A percentile compares a stretch with the other conserved stretches of the same genome.
Evolutionary conservation across 1,140 invertebrate genomes (phyloP).

Genomic region (Drosophila mojavensis): DNA sequence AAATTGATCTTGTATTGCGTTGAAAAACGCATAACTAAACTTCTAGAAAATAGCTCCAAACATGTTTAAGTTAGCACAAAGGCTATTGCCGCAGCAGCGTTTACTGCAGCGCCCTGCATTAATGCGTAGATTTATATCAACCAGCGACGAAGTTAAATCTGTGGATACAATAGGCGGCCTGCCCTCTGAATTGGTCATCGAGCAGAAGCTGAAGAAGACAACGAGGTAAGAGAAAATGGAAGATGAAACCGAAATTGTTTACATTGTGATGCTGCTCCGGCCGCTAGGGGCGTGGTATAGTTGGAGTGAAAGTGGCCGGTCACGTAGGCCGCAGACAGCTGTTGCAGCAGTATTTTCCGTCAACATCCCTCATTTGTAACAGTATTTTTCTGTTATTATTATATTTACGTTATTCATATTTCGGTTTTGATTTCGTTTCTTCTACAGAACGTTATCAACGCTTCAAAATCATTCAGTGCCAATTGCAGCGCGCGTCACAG

Average conservation of each 20-base stretch:
- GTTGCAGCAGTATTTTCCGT: slow-evolving; percentile 14
- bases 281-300: neutral
- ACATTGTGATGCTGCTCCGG: slow-evolving; percentile 46
- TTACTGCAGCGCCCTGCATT: slow-evolving; percentile 24
- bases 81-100: slow-evolving; percentile 58
- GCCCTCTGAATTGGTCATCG: slow-evolving; percentile 67
- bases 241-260: slow-evolving; percentile 48
- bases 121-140: slow-evolving; percentile 58
- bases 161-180: slow-evolving; percentile 73
- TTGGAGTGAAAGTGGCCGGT: slow-evolving; percentile 40
- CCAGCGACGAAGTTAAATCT: slow-evolving; percentile 69
- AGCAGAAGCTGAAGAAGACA: slow-evolving; percentile 75
- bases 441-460: slow-evolving; percentile 76
- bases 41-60: slow-evolving; percentile 25
- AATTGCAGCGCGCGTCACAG: slow-evolving; percentile 86
- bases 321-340: slow-evolving; percentile 52
- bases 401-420: neutral
- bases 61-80: slow-evolving; percentile 63
- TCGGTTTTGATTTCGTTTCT: slow-evolving; percentile 27
- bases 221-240: slow-evolving; percentile 48
- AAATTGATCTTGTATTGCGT: neutral
- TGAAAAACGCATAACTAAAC: slow-evolving; percentile 1
- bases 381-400: slow-evolving; percentile 12
- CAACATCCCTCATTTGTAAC: neutral
- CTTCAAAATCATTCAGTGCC: slow-evolving; percentile 84